Conservation (phyloP, 2,888 invertebrate genomes). For the Aproaerema taeniolella region DNA sequence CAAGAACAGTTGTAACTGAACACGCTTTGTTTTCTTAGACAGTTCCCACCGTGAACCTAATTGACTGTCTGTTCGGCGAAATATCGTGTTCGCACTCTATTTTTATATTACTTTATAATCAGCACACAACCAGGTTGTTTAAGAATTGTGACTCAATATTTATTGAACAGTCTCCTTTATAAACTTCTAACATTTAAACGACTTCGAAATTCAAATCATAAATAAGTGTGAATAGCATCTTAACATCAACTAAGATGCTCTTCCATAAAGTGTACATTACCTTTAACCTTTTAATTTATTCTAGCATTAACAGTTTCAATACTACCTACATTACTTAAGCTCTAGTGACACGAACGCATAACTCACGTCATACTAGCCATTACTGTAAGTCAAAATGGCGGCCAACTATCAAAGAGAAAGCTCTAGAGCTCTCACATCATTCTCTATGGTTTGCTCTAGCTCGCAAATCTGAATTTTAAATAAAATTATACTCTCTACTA, state of each 20-base stretch:
- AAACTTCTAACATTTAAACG: too few relatives aligned
- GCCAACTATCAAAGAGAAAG: slow-evolving; percentile 73
- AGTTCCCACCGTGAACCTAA: slow-evolving; percentile 71
- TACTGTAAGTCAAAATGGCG: slow-evolving; percentile 74
- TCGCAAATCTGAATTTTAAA: slow-evolving; percentile 43
- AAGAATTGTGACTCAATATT: too few relatives aligned
- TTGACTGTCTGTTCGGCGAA: slow-evolving; percentile 64
- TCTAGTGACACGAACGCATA: slow-evolving; percentile 62
- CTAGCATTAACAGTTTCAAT: slow-evolving; percentile 46
- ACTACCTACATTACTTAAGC: slow-evolving; percentile 62
- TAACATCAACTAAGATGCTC: neutral
- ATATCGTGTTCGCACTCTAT: slow-evolving; percentile 59
- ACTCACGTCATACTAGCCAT: slow-evolving; percentile 62
- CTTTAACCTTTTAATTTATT: slow-evolving; percentile 52
- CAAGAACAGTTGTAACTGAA: slow-evolving; percentile 65
- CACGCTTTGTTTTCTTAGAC: slow-evolving; percentile 71
- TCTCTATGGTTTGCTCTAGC: slow-evolving; percentile 61
- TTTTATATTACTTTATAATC: slow-evolving; percentile 52
- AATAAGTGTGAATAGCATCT: too few relatives aligned
- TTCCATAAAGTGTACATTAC: slow-evolving; percentile 18
- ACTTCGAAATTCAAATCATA: too few relatives aligned
- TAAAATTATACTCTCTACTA: slow-evolving; percentile 15
- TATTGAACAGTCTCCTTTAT: too few relatives aligned
- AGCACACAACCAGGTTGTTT: neutral
- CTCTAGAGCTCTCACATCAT: slow-evolving; percentile 68